Percentiles rank a stretch among this genome's conserved stretches.
These are phyloP conservation scores for Drosophila macrothrix DNA, from an alignment of 2,888 invertebrate genomes.

Conservation along the genomic window DNA sequence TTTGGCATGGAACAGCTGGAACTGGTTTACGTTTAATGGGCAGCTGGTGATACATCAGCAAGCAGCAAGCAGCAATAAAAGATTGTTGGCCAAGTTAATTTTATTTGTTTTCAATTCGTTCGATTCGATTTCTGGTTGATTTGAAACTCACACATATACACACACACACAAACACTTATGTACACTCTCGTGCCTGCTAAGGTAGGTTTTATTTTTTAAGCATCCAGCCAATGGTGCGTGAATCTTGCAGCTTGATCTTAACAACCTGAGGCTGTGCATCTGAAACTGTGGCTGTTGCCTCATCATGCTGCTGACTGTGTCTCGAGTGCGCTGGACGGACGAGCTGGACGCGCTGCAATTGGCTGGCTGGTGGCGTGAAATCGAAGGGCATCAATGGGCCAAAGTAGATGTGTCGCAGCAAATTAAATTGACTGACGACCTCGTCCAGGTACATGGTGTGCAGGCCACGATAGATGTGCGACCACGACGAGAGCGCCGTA, in stretches of 20 bases:
- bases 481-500: conserved; percentile 96
- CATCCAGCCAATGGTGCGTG: neutral
- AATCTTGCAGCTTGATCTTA: neutral
- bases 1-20: conserved; percentile 33
- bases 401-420: conserved; percentile 96
- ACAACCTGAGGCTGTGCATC: neutral
- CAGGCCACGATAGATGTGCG: conserved; percentile 96
- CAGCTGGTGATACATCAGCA: conserved; percentile 60
- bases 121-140: conserved; percentile 17
- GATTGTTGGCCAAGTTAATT: conserved; percentile 42
- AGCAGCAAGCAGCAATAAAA: conserved; percentile 28
- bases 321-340: conserved; percentile 54
- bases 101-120: conserved; percentile 36
- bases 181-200: neutral
- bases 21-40: conserved; percentile 66
- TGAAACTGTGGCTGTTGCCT: neutral
- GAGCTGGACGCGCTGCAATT: conserved; percentile 67
- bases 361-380: conserved; percentile 76
- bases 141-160: neutral
- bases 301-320: neutral
- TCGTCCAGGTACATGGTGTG: conserved; percentile 99
- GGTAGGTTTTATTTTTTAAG: neutral
- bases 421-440: conserved; percentile 96
- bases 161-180: neutral
- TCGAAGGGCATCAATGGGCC: conserved; percentile 93